phyloP scores from a whole-genome alignment of 1,140 invertebrate genomes.

The Meloidogyne hapla region DNA sequence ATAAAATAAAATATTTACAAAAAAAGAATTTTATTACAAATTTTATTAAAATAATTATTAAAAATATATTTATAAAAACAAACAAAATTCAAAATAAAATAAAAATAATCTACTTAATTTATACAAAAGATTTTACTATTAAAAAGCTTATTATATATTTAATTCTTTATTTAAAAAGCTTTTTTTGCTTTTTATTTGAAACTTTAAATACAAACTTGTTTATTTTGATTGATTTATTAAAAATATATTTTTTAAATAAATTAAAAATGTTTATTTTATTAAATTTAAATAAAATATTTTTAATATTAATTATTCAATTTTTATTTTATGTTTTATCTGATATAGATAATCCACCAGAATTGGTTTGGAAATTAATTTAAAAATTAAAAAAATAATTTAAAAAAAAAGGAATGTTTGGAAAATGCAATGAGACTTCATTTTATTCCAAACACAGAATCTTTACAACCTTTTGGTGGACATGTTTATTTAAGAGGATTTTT shows the following conservation, averaged over 20 bases:
- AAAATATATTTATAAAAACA: too few relatives aligned
- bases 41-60: too few relatives aligned
- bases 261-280: not conserved
- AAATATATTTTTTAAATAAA: not conserved
- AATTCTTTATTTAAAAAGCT: too few relatives aligned
- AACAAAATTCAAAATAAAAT: too few relatives aligned
- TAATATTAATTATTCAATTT: not conserved
- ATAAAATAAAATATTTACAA: too few relatives aligned
- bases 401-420: conserved; percentile 47
- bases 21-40: too few relatives aligned
- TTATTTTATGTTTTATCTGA: not conserved
- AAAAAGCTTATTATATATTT: too few relatives aligned
- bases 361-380: not conserved
- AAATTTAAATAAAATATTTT: not conserved
- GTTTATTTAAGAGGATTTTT: conserved; percentile 56
- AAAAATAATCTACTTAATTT: too few relatives aligned
- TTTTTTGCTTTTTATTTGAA: too few relatives aligned
- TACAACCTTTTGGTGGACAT: conserved; percentile 42
- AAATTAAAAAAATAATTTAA: not conserved
- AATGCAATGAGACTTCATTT: conserved; percentile 52
- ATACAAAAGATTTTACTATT: too few relatives aligned
- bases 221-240: too few relatives aligned
- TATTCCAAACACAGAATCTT: conserved; percentile 37
- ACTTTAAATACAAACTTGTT: too few relatives aligned
- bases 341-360: conserved; percentile 14